These are phyloP conservation scores for Crotophaga sulcirostris DNA, from an alignment of 2,113 vertebrate species.

Conservation along the genomic window DNA sequence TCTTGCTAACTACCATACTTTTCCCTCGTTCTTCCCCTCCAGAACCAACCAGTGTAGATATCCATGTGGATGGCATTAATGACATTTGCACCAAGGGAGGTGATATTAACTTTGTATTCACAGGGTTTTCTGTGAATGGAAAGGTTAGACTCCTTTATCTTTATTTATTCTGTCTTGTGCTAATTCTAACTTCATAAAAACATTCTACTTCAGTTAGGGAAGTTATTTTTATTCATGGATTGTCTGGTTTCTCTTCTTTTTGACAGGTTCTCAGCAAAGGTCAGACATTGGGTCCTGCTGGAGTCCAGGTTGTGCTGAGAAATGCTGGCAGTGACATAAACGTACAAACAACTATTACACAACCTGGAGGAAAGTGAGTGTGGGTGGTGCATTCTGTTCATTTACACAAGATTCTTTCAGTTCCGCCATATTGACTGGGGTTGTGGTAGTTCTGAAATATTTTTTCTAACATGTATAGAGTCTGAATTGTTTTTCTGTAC, in stretches of 20 bases:
- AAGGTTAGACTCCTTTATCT: constrained; percentile 74
- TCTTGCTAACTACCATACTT: neutral
- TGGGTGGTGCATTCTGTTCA: neutral
- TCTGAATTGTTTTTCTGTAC: neutral
- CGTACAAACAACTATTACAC: constrained; percentile 86
- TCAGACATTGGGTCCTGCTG: constrained; percentile 87
- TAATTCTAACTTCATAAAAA: neutral
- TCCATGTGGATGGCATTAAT: constrained; percentile 92
- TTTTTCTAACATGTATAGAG: neutral
- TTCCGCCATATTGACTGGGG: neutral
- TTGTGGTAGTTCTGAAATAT: neutral
- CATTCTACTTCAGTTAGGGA: neutral
- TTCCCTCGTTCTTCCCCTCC: neutral
- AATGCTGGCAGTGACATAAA: constrained; percentile 79
- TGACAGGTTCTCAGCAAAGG: constrained; percentile 93
- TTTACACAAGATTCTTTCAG: neutral
- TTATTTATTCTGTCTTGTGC: neutral
- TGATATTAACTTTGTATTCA: constrained; percentile 98
- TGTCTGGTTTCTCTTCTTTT: neutral
- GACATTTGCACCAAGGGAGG: constrained; percentile 97
- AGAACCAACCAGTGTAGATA: constrained; percentile 94
- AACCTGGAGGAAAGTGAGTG: constrained; percentile 92
- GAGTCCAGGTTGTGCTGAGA: constrained; percentile 87
- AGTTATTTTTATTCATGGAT: neutral
- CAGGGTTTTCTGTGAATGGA: constrained; percentile 93